These are phyloP conservation scores for Megaptera novaeangliae DNA, from an alignment of 2,113 vertebrate genomes.

Conservation along the genomic window DNA sequence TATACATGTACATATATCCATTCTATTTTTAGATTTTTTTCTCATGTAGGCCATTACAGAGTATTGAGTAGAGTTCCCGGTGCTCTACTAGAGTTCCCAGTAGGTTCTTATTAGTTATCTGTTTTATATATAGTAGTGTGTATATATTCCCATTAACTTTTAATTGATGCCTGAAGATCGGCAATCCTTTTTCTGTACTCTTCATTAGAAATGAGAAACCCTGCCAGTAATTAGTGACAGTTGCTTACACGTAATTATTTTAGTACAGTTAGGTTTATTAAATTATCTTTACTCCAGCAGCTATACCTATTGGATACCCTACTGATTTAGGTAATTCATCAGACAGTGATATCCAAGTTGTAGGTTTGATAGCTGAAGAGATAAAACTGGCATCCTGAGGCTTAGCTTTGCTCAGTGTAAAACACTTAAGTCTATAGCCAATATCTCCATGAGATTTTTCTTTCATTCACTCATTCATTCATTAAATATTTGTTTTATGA, in stretches of 20 bases:
- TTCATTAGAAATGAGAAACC: conserved; percentile 28
- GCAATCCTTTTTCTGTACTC: background rate
- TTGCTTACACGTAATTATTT: background rate
- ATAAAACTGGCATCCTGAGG: background rate
- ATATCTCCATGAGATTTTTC: background rate
- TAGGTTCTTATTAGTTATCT: too few relatives aligned
- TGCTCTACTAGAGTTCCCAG: too few relatives aligned
- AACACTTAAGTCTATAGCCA: background rate
- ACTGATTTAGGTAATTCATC: background rate
- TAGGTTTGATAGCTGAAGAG: background rate
- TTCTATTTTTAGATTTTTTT: too few relatives aligned
- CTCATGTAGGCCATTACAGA: too few relatives aligned
- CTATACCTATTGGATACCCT: background rate
- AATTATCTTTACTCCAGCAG: background rate
- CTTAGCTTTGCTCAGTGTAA: background rate
- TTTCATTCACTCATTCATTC: background rate
- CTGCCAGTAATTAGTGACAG: background rate
- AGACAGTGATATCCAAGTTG: background rate
- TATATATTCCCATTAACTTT: background rate
- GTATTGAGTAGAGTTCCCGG: too few relatives aligned
- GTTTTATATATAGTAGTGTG: too few relatives aligned
- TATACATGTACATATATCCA: too few relatives aligned
- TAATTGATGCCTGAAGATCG: background rate
- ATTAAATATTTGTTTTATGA: background rate
- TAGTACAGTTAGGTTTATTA: background rate